phyloP scores from a whole-genome alignment of 2,113 vertebrate species.

The Proteles cristata region DNA sequence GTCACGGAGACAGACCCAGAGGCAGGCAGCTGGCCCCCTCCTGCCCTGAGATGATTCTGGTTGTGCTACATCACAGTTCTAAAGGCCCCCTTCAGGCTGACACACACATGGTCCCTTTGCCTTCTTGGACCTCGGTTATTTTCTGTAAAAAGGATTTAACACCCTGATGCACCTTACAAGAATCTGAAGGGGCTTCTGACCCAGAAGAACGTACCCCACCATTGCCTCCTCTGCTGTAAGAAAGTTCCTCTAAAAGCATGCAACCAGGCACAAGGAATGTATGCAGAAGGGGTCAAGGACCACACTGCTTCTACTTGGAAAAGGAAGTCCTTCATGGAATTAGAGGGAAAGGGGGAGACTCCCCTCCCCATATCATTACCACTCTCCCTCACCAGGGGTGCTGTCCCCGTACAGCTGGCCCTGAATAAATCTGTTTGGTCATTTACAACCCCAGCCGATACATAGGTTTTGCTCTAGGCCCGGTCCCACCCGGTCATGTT shows the following conservation, averaged over 20 bases:
- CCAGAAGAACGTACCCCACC: background rate
- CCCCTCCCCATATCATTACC: background rate
- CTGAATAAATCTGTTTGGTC: background rate
- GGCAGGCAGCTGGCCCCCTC: background rate
- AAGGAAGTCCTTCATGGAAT: background rate
- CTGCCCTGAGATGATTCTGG: background rate
- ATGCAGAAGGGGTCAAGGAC: background rate
- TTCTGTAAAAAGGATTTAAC: background rate
- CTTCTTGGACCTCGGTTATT: background rate
- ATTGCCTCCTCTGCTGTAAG: background rate
- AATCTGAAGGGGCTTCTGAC: background rate
- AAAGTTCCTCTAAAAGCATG: background rate
- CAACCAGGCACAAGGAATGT: background rate
- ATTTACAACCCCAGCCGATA: background rate
- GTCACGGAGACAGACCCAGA: background rate
- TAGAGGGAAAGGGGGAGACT: background rate
- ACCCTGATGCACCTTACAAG: background rate
- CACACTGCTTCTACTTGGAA: background rate
- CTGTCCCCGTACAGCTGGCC: background rate
- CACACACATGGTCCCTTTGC: background rate
- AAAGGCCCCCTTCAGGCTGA: background rate
- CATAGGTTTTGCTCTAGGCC: too few relatives aligned
- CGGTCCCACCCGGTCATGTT: background rate
- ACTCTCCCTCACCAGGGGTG: background rate
- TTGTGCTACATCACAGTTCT: background rate